phyloP scores from a whole-genome alignment of 2,888 invertebrate species.

The Andrena trimmerana region DNA sequence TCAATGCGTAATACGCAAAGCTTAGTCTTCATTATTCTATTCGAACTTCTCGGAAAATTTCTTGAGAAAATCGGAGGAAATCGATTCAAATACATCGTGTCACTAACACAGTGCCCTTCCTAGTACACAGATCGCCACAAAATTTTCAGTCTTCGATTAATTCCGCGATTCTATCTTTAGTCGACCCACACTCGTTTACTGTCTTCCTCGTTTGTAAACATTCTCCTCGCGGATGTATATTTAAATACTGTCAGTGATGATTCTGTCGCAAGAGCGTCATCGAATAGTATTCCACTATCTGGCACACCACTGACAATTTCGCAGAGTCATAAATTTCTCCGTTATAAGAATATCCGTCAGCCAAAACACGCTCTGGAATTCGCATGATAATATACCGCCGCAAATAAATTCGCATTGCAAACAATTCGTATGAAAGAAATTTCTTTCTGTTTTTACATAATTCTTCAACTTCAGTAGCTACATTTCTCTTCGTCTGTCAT shows the following conservation, averaged over 20 bases:
- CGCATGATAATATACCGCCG: neutral
- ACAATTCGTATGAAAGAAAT: neutral
- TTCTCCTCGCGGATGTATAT: slow-evolving; percentile 47
- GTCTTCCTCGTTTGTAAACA: slow-evolving; percentile 59
- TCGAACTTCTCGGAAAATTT: too few relatives aligned
- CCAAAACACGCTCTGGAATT: slow-evolving; percentile 21
- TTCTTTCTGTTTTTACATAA: neutral
- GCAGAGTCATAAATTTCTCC: slow-evolving; percentile 20
- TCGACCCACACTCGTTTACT: slow-evolving; percentile 26
- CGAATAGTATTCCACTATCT: slow-evolving; percentile 16
- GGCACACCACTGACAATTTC: slow-evolving; percentile 10
- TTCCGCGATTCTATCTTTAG: slow-evolving; percentile 25
- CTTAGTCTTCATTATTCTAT: too few relatives aligned
- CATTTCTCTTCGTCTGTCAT: too few relatives aligned
- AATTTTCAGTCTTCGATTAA: slow-evolving; percentile 33
- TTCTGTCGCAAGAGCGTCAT: slow-evolving; percentile 38
- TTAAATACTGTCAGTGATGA: slow-evolving; percentile 44
- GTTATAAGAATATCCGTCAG: slow-evolving; percentile 43
- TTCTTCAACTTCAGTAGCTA: neutral
- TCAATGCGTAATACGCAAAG: too few relatives aligned
- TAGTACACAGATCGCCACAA: neutral
- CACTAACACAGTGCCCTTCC: neutral
- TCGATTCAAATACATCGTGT: too few relatives aligned
- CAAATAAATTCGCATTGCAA: neutral
- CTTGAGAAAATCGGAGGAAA: too few relatives aligned